phyloP scores from a whole-genome alignment of 1,140 invertebrate genomes.

The Drosophila watanabei region DNA sequence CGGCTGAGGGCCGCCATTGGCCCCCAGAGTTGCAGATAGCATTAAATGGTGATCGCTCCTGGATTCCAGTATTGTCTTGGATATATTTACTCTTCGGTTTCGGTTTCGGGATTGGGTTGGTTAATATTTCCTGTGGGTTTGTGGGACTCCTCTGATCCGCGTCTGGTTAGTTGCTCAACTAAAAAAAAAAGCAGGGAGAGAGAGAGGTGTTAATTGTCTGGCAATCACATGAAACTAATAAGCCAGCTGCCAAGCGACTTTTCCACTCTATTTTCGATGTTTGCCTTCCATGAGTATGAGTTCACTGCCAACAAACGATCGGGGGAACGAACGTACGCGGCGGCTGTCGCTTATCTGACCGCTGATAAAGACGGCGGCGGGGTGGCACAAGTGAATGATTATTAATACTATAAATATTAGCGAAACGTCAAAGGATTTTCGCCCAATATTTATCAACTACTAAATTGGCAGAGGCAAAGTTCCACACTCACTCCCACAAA shows the following conservation, averaged over 20 bases:
- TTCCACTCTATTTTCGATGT: slow-evolving; percentile 48
- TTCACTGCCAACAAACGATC: slow-evolving; percentile 49
- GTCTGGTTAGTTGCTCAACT: slow-evolving; percentile 58
- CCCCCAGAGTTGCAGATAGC: slow-evolving; percentile 76
- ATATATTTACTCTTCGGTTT: slow-evolving; percentile 16
- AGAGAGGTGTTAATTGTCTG: slow-evolving; percentile 65
- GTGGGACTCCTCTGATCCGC: slow-evolving; percentile 23
- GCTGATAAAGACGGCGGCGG: slow-evolving; percentile 61
- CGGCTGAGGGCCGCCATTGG: slow-evolving; percentile 74
- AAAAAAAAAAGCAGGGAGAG: slow-evolving; percentile 27
- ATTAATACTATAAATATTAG: slow-evolving; percentile 82
- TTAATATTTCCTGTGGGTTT: background rate
- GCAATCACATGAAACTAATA: slow-evolving; percentile 72
- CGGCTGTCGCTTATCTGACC: slow-evolving; percentile 55
- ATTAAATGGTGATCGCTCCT: slow-evolving; percentile 64
- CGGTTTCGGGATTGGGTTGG: background rate
- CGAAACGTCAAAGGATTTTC: slow-evolving; percentile 76
- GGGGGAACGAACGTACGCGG: slow-evolving; percentile 22
- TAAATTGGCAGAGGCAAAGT: slow-evolving; percentile 35
- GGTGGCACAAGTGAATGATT: slow-evolving; percentile 53
- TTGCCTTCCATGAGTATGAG: slow-evolving; percentile 46
- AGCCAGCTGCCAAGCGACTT: slow-evolving; percentile 57
- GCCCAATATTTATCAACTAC: slow-evolving; percentile 64
- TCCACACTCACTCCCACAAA: slow-evolving; percentile 10
- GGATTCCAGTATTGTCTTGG: slow-evolving; percentile 24